Base-by-base conservation (phyloP, 1,140 invertebrate species). In the Papilio glaucus region DNA sequence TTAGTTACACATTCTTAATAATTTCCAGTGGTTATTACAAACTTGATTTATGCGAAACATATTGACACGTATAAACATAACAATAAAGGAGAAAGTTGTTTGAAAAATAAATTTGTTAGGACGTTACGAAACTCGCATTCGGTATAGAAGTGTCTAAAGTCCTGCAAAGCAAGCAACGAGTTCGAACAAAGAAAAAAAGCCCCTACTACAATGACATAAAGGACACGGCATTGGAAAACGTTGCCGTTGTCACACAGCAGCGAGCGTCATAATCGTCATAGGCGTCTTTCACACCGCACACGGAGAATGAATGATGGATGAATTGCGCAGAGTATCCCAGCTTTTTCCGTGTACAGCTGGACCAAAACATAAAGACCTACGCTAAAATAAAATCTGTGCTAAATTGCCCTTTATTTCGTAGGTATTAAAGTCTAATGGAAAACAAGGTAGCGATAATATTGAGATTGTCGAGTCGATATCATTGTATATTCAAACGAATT, bases 251-350 rank as follows among this genome's bases (percentile, higher is more conserved):
- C 75, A 77, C 77, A 80, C 75, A 76, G 84, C 85, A 85, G 75
- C 84, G 82, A 78, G 85, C 78, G 85, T 86, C 85, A 89, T 85
- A 89, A 87, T 90, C 85, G 84, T 88, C 86, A 89, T 81, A 82
- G 80, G 77, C 85, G 84, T 89, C 89, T 90, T 90, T 90, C 88
- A 91, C 82, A 85, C 85, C 79, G 78, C 77, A 85, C 77, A 82
- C 79, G 80, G 72, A 82, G 85, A 84, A 84, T 87, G 87, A 91
- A 91, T 90, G 89, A 91, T 90, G 88, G 85, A 90, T 91, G 87
- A 88, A 90, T 87, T 81, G 83, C 76, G 73, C 65, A 72, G 78
- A 81, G 85, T 81, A 85, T 87, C 83, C 84, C 84, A 83, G 86
- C 84, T 85, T 88, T 89, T 86, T 85, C 80, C 77, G 74, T 73